Percentiles rank a stretch among this genome's conserved stretches.
phyloP scores from a whole-genome alignment of 2,113 vertebrate species.

The Benitochromis conjunctus region DNA sequence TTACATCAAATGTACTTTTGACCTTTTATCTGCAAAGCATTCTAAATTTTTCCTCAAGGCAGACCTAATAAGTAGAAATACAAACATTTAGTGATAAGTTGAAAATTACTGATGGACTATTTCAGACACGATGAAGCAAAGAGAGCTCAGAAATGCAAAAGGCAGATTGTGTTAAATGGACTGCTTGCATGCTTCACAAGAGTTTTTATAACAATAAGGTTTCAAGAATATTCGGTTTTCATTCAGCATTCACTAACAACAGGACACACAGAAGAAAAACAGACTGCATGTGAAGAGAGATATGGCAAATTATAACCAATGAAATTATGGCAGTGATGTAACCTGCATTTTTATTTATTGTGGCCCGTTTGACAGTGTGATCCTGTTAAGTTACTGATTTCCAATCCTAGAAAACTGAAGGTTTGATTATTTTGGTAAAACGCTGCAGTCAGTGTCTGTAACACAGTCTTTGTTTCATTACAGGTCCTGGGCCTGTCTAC shows the following conservation, averaged over 20 bases:
- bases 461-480: not conserved
- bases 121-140: rapidly evolving
- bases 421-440: not conserved
- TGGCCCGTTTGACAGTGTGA: not conserved
- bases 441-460: not conserved
- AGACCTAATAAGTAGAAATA: not conserved
- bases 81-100: not conserved
- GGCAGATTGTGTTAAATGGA: not conserved
- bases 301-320: not conserved
- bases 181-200: not conserved
- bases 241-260: not conserved
- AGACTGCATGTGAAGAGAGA: not conserved
- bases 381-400: rapidly evolving
- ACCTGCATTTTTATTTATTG: not conserved
- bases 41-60: not conserved
- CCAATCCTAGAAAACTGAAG: not conserved
- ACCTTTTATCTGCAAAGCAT: not conserved
- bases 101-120: rapidly evolving
- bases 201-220: not conserved
- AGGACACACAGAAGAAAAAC: not conserved
- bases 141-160: not conserved
- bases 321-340: no score
- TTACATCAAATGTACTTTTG: not conserved
- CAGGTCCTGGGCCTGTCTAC: not conserved
- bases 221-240: not conserved